A percentile compares a stretch with the other conserved stretches of the same genome.
Evolutionary conservation across 2,113 vertebrate species (phyloP).

Genomic region (Hypanus sabinus): DNA sequence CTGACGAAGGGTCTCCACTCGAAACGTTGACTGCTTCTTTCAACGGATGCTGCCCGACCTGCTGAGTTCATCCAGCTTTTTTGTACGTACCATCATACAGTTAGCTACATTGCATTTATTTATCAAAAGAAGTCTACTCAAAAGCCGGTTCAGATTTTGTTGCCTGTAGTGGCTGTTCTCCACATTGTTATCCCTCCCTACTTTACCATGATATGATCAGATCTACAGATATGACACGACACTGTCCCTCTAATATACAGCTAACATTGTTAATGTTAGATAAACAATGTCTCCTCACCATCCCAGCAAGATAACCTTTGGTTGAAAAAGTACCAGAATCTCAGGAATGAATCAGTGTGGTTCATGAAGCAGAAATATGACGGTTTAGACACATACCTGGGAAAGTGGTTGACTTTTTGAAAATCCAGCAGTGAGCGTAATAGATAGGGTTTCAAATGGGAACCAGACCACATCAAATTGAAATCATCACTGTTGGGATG

Average conservation of each 20-base stretch:
- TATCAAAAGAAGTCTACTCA: background rate
- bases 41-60: no score
- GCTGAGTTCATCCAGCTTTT: no score
- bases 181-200: background rate
- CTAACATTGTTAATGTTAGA: background rate
- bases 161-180: no score
- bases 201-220: background rate
- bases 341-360: background rate
- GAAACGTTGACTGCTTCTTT: no score
- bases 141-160: background rate
- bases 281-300: background rate
- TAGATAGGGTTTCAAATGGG: constrained; percentile 85
- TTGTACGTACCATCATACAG: background rate
- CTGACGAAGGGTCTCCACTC: no score
- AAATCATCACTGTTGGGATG: constrained; percentile 85
- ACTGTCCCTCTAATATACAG: background rate
- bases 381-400: constrained; percentile 61
- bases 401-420: constrained; percentile 97
- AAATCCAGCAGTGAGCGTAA: constrained; percentile 81
- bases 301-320: background rate
- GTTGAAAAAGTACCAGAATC: no score
- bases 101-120: background rate
- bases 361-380: background rate
- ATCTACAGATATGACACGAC: background rate
- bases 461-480: constrained; percentile 97